A percentile compares a stretch with the other conserved stretches of the same genome.
phyloP scores from a whole-genome alignment of 2,113 vertebrate genomes.

The Pica pica region DNA sequence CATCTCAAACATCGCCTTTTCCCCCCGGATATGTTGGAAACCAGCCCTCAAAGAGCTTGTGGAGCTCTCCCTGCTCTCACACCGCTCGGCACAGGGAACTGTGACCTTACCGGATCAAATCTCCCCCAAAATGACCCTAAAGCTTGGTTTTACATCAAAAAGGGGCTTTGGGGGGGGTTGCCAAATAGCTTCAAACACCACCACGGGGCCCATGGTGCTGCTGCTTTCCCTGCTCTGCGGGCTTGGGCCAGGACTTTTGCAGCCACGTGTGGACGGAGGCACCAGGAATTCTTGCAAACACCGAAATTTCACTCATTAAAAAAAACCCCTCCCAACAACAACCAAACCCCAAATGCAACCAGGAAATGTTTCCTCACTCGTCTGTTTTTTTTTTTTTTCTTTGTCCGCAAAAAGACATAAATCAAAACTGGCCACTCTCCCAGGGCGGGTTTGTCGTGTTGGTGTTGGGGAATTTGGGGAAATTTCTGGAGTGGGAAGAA shows the following conservation, averaged over 20 bases:
- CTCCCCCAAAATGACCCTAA: background rate
- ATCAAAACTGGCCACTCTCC: background rate
- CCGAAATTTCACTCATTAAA: background rate
- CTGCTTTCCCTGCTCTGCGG: background rate
- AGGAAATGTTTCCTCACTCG: background rate
- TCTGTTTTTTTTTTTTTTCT: background rate
- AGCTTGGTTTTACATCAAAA: background rate
- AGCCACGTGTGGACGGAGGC: background rate
- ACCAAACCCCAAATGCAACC: background rate
- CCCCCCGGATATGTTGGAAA: background rate
- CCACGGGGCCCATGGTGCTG: fast-evolving
- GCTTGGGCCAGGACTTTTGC: background rate
- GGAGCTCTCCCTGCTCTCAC: background rate
- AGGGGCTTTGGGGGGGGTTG: background rate
- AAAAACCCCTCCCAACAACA: background rate
- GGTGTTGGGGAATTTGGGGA: background rate
- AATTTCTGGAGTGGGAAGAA: background rate
- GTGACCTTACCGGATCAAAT: fast-evolving
- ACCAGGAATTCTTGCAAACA: background rate
- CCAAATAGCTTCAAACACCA: background rate
- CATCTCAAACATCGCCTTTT: background rate
- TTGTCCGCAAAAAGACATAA: background rate
- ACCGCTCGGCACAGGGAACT: fast-evolving
- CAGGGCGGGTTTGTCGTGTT: background rate
- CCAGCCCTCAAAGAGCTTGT: background rate